phyloP scores from a whole-genome alignment of 1,140 invertebrate species.

The Sminthurides bifidus region DNA sequence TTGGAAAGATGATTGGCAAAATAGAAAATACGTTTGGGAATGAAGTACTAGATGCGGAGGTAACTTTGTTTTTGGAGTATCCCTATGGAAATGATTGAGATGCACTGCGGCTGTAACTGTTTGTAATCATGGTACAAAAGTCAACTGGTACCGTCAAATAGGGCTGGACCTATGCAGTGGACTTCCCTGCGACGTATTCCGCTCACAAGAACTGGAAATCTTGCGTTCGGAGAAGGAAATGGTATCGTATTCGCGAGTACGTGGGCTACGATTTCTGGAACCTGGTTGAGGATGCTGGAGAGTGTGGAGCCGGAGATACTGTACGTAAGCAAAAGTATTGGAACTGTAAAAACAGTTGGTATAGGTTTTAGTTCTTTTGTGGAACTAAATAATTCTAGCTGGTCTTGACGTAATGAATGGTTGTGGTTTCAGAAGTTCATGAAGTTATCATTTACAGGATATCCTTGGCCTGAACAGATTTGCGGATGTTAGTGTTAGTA shows the following conservation, averaged over 20 bases:
- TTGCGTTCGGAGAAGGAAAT: slow-evolving; percentile 75
- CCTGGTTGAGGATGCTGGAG: slow-evolving; percentile 71
- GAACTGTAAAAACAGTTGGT: background rate
- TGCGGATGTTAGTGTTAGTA: slow-evolving; percentile 72
- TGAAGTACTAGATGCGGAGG: slow-evolving; percentile 52
- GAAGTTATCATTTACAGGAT: slow-evolving; percentile 43
- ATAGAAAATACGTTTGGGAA: slow-evolving; percentile 76
- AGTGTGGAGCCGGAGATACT: too few species aligned
- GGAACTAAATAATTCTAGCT: background rate
- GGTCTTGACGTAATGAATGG: background rate
- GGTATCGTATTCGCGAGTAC: slow-evolving; percentile 74
- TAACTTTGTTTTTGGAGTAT: background rate
- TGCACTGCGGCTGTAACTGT: background rate
- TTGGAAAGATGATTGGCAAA: slow-evolving; percentile 87
- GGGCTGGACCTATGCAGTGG: slow-evolving; percentile 86
- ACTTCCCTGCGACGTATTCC: slow-evolving; percentile 76
- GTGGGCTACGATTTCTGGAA: slow-evolving; percentile 83
- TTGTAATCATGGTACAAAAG: background rate
- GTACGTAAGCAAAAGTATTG: slow-evolving; percentile 44
- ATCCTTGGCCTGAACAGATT: too few species aligned
- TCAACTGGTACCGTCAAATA: slow-evolving; percentile 31
- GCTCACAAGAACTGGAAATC: slow-evolving; percentile 78
- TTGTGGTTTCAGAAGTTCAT: too few species aligned
- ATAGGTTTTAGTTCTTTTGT: background rate
- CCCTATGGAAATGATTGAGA: background rate